A percentile compares a stretch with the other conserved stretches of the same genome.
These are phyloP conservation scores for Chrysolina haemoptera DNA, from an alignment of 2,888 invertebrate species.

Conservation along the genomic window DNA sequence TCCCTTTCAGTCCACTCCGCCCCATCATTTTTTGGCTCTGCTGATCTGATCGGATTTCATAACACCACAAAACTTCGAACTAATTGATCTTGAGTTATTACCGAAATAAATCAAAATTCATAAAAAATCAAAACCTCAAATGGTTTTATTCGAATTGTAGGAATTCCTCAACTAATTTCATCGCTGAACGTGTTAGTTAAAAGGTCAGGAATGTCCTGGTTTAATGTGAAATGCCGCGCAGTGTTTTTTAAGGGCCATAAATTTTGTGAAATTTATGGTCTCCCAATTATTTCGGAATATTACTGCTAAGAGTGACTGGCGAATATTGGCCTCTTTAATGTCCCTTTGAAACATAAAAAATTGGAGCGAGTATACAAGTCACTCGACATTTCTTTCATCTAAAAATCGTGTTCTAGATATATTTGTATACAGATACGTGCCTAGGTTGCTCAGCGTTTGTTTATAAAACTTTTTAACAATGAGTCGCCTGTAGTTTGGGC, in stretches of 20 bases:
- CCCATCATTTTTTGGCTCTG: slow-evolving; percentile 6
- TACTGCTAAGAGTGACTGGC: slow-evolving; percentile 13
- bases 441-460: no score
- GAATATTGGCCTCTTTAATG: slow-evolving; percentile 21
- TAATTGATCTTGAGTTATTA: slow-evolving; percentile 47
- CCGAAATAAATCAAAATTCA: slow-evolving; percentile 46
- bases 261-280: slow-evolving; percentile 58
- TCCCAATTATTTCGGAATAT: slow-evolving; percentile 26
- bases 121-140: slow-evolving; percentile 37
- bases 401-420: background rate
- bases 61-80: slow-evolving; percentile 31
- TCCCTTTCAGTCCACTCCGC: slow-evolving; percentile 10
- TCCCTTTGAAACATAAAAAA: slow-evolving; percentile 10
- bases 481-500: no score
- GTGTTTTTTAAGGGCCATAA: slow-evolving; percentile 52
- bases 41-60: slow-evolving; percentile 13
- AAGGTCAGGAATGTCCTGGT: slow-evolving; percentile 25
- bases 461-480: no score
- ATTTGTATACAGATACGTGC: no score
- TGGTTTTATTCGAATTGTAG: slow-evolving; percentile 28
- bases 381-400: background rate
- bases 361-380: background rate
- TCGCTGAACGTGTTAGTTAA: slow-evolving; percentile 17
- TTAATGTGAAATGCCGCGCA: slow-evolving; percentile 12
- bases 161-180: slow-evolving; percentile 35